Evolutionary conservation across 1,140 invertebrate genomes (phyloP), one percentile per base, ranked within the genome.

Genomic region (Caenorhabditis tropicalis): DNA sequence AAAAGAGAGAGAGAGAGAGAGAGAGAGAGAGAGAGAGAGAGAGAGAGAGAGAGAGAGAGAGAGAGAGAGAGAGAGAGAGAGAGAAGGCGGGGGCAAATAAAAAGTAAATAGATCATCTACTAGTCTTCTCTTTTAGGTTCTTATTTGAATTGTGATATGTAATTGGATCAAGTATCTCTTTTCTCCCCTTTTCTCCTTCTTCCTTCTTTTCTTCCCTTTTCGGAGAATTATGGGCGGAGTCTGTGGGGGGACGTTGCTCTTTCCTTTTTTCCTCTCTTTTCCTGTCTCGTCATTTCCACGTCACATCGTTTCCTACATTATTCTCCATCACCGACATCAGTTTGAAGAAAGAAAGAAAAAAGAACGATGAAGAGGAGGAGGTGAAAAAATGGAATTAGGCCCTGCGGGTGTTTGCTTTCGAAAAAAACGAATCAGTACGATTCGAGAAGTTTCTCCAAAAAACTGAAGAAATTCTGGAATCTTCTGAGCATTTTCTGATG

Each of bases 131-230:
- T 15, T 9, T n/a, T 46, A 10, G n/a, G 65, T 74, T 39, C 65
- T 74, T 74, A n/a, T 43, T 74, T 74, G 65, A 74, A 74, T 74
- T 74, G 65, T 74, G 65, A 74, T 74, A 74, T 74, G 65, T 74
- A 74, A 74, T 43, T 74, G 65, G 65, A 74, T 74, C 65, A 74
- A 74, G 65, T 74, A 74, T 74, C 65, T 43, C 65, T 43, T 65
- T 31, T 33, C 65, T 3, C n/a, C 9, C n/a, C 36, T 19, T 21
- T 6, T 5, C 31, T 19, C 31, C 58, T 19, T 65, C 36, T 19
- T 31, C 31, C 12, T 29, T 31, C 12, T 74, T 74, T 74, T 43
- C 65, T 43, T 74, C 36, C 65, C 43, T 43, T 74, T 31, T 74
- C 65, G 19, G n/a, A 39, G 36, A 74, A 74, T 27, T 1, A n/a